phyloP scores from a whole-genome alignment of 2,888 invertebrate species.

The Pristionchus exspectatus region DNA sequence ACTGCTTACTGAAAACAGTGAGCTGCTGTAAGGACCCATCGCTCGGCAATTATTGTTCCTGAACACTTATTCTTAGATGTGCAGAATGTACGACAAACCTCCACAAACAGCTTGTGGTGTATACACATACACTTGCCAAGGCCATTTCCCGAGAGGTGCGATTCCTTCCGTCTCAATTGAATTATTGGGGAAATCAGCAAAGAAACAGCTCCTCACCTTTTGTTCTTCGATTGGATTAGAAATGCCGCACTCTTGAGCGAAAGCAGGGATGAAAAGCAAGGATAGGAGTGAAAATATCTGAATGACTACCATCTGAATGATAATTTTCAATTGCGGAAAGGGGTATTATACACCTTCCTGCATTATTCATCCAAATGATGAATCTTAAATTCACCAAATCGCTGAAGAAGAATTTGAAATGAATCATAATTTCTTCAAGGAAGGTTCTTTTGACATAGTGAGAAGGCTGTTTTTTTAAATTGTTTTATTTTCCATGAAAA shows the following conservation, averaged over 20 bases:
- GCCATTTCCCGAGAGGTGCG: slow-evolving; percentile 14
- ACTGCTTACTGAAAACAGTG: neutral
- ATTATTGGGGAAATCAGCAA: neutral
- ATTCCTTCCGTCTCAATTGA: neutral
- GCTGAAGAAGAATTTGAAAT: too few relatives aligned
- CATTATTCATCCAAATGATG: too few relatives aligned
- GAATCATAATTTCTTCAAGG: too few relatives aligned
- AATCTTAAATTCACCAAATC: too few relatives aligned
- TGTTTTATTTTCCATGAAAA: too few relatives aligned
- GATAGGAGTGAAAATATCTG: neutral
- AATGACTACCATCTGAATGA: too few relatives aligned
- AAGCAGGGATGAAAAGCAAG: neutral
- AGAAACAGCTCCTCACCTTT: neutral
- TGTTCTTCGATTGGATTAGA: neutral
- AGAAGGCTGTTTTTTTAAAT: too few relatives aligned
- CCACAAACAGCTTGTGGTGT: neutral
- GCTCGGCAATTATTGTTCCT: slow-evolving; percentile 32
- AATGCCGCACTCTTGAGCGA: neutral
- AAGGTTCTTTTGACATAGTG: too few relatives aligned
- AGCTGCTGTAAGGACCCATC: slow-evolving; percentile 21
- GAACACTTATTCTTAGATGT: neutral
- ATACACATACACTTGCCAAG: slow-evolving; percentile 10
- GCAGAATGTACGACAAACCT: neutral
- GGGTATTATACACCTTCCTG: too few relatives aligned
- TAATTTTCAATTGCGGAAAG: too few relatives aligned